Percentiles rank a stretch among this genome's conserved stretches.
Evolutionary conservation across 2,797 vertebrate genomes (phyloP).

Genomic region (Sebastes ruberrimus): DNA sequence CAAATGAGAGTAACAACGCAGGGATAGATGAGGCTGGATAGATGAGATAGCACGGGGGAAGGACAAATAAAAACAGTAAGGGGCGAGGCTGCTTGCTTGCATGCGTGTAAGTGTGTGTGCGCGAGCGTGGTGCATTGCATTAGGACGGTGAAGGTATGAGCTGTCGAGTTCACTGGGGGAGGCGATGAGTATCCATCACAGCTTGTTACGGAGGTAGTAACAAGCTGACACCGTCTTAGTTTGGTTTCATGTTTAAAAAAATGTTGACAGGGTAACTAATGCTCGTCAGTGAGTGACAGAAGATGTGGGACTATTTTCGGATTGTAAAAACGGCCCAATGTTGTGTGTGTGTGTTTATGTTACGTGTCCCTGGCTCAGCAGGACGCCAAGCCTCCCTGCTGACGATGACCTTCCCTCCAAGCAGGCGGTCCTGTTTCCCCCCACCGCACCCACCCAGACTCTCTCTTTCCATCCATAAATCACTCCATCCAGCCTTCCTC

Average conservation of each 20-base stretch:
- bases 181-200: conserved; percentile 26
- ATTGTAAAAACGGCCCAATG: not conserved
- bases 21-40: conserved; percentile 27
- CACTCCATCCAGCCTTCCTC: conserved; percentile 11
- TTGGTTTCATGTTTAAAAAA: not conserved
- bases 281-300: not conserved
- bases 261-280: not conserved
- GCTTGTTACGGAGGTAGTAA: not conserved
- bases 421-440: conserved; percentile 40
- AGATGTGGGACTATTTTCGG: not conserved
- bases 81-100: not conserved
- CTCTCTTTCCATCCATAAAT: conserved; percentile 5
- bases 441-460: not conserved
- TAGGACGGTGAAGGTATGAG: not conserved
- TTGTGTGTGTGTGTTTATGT: conserved; percentile 2
- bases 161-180: not conserved
- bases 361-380: conserved; percentile 40
- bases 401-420: conserved; percentile 64
- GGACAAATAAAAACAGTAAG: conserved; percentile 32
- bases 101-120: not conserved
- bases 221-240: not conserved
- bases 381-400: conserved; percentile 49
- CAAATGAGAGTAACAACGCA: conserved; percentile 49
- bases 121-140: not conserved
- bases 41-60: conserved; percentile 15